Evolutionary conservation across 2,888 invertebrate species (phyloP).

Genomic region (Malthinus seriepunctatus): DNA sequence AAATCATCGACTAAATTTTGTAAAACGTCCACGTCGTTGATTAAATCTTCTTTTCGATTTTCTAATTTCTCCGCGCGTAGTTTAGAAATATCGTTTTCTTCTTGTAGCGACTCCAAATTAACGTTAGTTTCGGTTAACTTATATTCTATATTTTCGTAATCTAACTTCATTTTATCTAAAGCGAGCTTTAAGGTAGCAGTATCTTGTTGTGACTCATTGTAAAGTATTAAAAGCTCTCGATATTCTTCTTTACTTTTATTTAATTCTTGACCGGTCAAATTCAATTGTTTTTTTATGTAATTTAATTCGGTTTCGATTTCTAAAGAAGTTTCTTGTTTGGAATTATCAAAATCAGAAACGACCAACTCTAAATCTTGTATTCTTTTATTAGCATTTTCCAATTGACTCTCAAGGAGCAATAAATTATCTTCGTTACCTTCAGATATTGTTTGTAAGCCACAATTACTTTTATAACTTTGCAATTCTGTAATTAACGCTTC

Average conservation of each 20-base stretch:
- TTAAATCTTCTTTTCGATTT: constrained; percentile 39
- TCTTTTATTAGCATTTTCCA: constrained; percentile 57
- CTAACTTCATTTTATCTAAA: constrained; percentile 54
- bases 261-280: constrained; percentile 35
- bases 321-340: constrained; percentile 32
- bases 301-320: constrained; percentile 37
- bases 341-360: constrained; percentile 35
- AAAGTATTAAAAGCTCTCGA: constrained; percentile 43
- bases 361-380: constrained; percentile 53
- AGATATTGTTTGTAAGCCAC: constrained; percentile 71
- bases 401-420: constrained; percentile 64
- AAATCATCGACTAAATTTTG: constrained; percentile 42
- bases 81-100: constrained; percentile 50
- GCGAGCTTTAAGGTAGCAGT: constrained; percentile 50
- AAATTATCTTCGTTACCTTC: constrained; percentile 74
- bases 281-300: constrained; percentile 38
- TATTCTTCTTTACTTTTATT: constrained; percentile 38
- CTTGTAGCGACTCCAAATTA: constrained; percentile 54
- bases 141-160: constrained; percentile 50
- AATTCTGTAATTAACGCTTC: constrained; percentile 70
- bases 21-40: constrained; percentile 39
- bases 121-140: constrained; percentile 55
- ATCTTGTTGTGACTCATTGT: constrained; percentile 36
- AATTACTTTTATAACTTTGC: constrained; percentile 63
- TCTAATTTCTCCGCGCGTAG: constrained; percentile 34